Evolutionary conservation across 2,113 vertebrate genomes (phyloP), one percentile per base, ranked within the genome.

Genomic region (Myxocyprinus asiaticus): DNA sequence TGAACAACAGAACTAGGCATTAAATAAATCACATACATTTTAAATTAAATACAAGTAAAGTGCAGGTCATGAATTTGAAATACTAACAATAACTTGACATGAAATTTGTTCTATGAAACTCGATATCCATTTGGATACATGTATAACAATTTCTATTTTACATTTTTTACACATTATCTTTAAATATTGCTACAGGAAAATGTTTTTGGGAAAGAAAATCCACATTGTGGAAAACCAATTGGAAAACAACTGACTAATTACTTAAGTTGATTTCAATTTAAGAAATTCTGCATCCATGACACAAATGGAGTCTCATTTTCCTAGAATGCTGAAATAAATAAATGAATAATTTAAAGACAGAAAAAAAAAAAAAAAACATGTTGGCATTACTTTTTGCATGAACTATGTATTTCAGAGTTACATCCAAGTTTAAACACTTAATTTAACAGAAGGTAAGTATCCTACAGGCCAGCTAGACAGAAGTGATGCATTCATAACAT

Each of bases 181-280:
- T 85, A 84, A 86, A 92, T 93, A 93, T 93, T 93, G 91, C 91
- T 92, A 89, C 91, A 88, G 87, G 89, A 92, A 91, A 91, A 90
- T 83, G 76, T 89, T 89, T 84, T 83, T 53, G 69, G 45, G 65
- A 79, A 81, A 81, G 88, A 86, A 88, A 90, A 87, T 90, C 78
- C 87, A 92, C 89, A 87, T 80, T 86, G 88, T 90, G 88, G 87
- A 90, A 89, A 33, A 87, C 80, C 72, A 84, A 91, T 88, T 63
- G 66, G 84, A 86, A 64, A 77, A 84, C 3, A 85, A 69, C 33
- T 50, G 58, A 74, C 17, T 22, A 48, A 61, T 62, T 74, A 58
- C 71, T 71, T 10, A 56, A 55, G 9, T 53, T 45, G 1, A 22
- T 64, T 44, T 79, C 9, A 17, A 22, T 5, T 55, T 67, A 77